Percentiles rank a stretch among this genome's conserved stretches.
Conservation (phyloP, 2,888 invertebrate genomes). For the Acrobasis repandana region DNA sequence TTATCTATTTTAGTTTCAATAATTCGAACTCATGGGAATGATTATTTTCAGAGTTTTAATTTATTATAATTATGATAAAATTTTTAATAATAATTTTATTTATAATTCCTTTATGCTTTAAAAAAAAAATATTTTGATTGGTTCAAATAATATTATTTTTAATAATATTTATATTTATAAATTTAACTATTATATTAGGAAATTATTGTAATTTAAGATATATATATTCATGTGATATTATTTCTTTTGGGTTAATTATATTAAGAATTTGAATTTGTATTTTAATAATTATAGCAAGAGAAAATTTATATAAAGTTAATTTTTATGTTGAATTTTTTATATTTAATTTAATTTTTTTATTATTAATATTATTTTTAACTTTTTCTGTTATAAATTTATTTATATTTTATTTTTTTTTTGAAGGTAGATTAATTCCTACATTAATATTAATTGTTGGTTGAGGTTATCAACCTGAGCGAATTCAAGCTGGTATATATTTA, state of each 20-base stretch:
- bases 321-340: conserved; percentile 78
- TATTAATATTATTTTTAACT: conserved; percentile 80
- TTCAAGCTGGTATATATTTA: conserved; percentile 86
- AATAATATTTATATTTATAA: conserved; percentile 74
- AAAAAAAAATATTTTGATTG: conserved; percentile 77
- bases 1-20: conserved; percentile 84
- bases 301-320: conserved; percentile 65
- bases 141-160: conserved; percentile 78
- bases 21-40: conserved; percentile 85
- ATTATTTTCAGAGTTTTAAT: conserved; percentile 84
- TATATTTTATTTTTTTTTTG: conserved; percentile 88
- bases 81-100: conserved; percentile 73
- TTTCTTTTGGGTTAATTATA: conserved; percentile 81
- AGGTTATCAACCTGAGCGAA: conserved; percentile 86
- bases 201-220: conserved; percentile 66
- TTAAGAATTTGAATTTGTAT: conserved; percentile 84
- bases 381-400: conserved; percentile 84
- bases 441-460: conserved; percentile 87
- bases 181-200: conserved; percentile 55
- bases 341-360: conserved; percentile 75
- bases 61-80: conserved; percentile 82
- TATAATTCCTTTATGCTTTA: conserved; percentile 79
- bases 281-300: conserved; percentile 83
- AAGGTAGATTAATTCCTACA: conserved; percentile 85
- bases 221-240: conserved; percentile 71